Evolutionary conservation across 2,113 vertebrate species (phyloP), one percentile per base, ranked within the genome.

Genomic region (Gallinago media): DNA sequence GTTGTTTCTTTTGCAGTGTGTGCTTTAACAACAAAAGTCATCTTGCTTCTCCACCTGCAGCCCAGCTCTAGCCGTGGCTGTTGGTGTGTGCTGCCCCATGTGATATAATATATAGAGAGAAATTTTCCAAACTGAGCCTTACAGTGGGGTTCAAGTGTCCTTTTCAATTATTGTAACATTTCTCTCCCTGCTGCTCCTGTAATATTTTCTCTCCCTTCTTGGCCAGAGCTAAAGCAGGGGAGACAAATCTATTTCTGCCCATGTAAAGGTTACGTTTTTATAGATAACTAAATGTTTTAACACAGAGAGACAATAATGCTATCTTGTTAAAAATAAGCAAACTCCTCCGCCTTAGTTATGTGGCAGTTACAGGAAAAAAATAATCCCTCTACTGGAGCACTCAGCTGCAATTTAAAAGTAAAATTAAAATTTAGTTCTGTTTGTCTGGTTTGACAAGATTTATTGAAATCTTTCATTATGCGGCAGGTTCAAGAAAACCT

Each of bases 371-470:
- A 62, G 68, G 63, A 79, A 40, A 55, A 94, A 58, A 86, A 38
- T 38, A 88, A 32, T 25, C 11, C 75, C 31, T 75, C n/a, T 29
- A 21, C 72, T 59, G 89, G 78, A 96, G 95, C 85, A 6, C 79
- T 75, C 78, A 20, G 81, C 74, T 93, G 82, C 90, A 74, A 88
- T 96, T 88, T 92, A 14, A 71, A 92, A 95, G 91, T 74, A 16
- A 92, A 92, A 97, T 94, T 40, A 74, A 89, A 63, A 80, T 88
- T 40, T 70, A 5, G 56, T 46, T 92, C 73, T 77, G 88, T 95
- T 91, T 86, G 91, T 80, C 94, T 91, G 95, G 95, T 91, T 84
- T 71, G 89, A 86, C 94, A 58, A 74, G 93, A 80, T 86, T 85
- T 86, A 89, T 62, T 81, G 91, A 62, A 71, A 22, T 49, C 83